Evolutionary conservation across 1,140 invertebrate species (phyloP), one percentile per base, ranked within the genome.

Genomic region (Penaeus japonicus): DNA sequence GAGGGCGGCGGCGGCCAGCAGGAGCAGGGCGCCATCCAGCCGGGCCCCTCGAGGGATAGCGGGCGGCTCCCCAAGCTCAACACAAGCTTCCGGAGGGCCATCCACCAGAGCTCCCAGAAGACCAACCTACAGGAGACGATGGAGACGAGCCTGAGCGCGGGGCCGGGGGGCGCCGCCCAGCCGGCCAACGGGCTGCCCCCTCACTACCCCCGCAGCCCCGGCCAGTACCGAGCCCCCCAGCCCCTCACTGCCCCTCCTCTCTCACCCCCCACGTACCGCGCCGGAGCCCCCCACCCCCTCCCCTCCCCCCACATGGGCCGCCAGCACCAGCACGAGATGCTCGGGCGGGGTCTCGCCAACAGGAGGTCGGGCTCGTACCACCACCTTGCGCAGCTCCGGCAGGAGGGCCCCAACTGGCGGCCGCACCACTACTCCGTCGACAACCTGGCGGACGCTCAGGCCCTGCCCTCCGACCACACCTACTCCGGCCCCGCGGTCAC

Each of bases 51-150:
- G 4, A 54, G 75, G 32, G 88, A 90, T 53, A 86, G 83, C 30
- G 81, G 88, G 18, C 79, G 89, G 0, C n/a, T 57, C 24, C 62
- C 83, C 84, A 89, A 91, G 87, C 91, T 91, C 12, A 91, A 92
- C 85, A 91, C 91, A 24, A 92, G 91, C 82, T 91, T 91, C 78
- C 87, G 91, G 53, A 92, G 91, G 87, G 91, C 91, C 10, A 91
- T 92, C 83, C 91, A 92, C 55, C 90, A 91, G 78, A 91, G 89
- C 73, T 90, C 91, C 15, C 90, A 91, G 79, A 92, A 92, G 73
- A 89, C 90, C 18, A 91, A 91, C 86, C 81, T 91, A n/a, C 73
- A 90, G n/a, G 91, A 47, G 65, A 86, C 54, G 2, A 62, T 55
- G 65, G 86, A 88, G 70, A 83, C 54, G 39, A 79, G 78, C 55